A percentile compares a stretch with the other conserved stretches of the same genome.
Conservation (phyloP, 2,797 vertebrate species). For the Squalus acanthias region DNA sequence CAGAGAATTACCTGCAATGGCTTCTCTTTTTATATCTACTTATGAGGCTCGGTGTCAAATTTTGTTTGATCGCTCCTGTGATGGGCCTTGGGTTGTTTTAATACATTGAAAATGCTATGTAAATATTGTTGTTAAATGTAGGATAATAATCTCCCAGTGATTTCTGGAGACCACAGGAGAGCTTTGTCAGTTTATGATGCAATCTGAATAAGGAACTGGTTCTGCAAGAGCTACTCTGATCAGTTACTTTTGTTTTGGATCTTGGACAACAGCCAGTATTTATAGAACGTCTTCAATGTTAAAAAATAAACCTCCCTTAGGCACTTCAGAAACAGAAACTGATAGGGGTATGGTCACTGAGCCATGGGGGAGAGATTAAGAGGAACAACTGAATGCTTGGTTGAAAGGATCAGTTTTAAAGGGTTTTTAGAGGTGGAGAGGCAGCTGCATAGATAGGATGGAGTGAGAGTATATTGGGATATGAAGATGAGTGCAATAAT, state of each 20-base stretch:
- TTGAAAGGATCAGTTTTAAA: neutral
- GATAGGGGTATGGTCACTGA: neutral
- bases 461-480: neutral
- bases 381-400: neutral
- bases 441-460: neutral
- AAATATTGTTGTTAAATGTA: neutral
- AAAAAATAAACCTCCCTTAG: no score
- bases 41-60: no score
- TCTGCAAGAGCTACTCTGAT: neutral
- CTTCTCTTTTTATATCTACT: no score
- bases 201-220: neutral
- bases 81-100: no score
- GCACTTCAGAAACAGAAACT: neutral
- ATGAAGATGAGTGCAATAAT: neutral
- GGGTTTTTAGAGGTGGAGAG: neutral
- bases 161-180: neutral
- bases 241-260: neutral
- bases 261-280: neutral
- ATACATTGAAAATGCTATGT: no score
- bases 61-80: no score
- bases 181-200: neutral
- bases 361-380: neutral
- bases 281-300: no score
- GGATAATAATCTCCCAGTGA: neutral
- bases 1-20: no score